Evolutionary conservation across 2,113 vertebrate species (phyloP).

Genomic region (Channa maculata): DNA sequence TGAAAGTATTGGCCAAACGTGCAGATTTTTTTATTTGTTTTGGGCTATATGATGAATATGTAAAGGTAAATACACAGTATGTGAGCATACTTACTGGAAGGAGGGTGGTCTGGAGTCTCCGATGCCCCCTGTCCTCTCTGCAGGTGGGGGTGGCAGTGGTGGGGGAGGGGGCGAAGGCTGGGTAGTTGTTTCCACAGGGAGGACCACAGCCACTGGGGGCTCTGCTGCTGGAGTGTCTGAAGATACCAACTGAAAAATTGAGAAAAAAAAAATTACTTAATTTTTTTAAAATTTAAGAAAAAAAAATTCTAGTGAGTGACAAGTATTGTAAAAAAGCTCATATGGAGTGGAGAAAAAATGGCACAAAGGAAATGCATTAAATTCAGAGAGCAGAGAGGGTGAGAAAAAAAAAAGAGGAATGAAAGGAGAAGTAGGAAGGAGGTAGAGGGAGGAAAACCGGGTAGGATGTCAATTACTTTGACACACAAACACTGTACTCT

Average conservation of each 20-base stretch:
- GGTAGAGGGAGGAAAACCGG: slow-evolving; percentile 26
- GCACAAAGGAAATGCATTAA: background rate
- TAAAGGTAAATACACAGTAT: background rate
- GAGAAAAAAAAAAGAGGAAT: slow-evolving; percentile 33
- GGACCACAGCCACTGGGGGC: slow-evolving; percentile 72
- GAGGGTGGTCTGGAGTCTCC: slow-evolving; percentile 93
- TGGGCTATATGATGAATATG: background rate
- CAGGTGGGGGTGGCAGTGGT: slow-evolving; percentile 87
- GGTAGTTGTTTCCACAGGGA: slow-evolving; percentile 77
- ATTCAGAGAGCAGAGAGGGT: slow-evolving; percentile 15
- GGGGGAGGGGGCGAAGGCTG: slow-evolving; percentile 88
- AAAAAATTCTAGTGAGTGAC: background rate
- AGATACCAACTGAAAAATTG: slow-evolving; percentile 86
- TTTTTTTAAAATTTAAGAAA: background rate
- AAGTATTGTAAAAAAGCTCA: background rate
- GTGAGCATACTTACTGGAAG: slow-evolving; percentile 88
- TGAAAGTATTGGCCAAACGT: background rate
- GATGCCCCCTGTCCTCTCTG: slow-evolving; percentile 91
- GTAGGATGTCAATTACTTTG: slow-evolving; percentile 76
- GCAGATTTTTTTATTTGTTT: background rate
- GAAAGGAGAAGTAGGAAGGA: slow-evolving; percentile 16
- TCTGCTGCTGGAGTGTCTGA: slow-evolving; percentile 85
- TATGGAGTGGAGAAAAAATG: background rate
- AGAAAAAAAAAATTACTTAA: background rate
- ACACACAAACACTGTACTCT: slow-evolving; percentile 71